A percentile compares a stretch with the other conserved stretches of the same genome.
Conservation (phyloP, 1,140 invertebrate genomes). For the Teleopsis dalmanni region DNA sequence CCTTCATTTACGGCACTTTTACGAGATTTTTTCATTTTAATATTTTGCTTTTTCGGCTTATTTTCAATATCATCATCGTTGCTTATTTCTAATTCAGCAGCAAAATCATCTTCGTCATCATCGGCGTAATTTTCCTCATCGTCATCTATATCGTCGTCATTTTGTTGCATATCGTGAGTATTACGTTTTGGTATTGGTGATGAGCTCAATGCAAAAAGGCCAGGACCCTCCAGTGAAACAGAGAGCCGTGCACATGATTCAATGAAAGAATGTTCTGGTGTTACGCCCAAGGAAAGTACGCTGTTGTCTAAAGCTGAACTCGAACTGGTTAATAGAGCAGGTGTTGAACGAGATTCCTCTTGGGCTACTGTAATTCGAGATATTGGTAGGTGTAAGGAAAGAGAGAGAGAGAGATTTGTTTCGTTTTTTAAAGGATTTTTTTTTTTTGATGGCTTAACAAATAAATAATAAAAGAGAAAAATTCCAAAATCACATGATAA, state of each 20-base stretch:
- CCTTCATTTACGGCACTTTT: constrained; percentile 15
- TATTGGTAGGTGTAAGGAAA: constrained; percentile 8
- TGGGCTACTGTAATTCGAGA: constrained; percentile 43
- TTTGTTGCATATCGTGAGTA: constrained; percentile 15
- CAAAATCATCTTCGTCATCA: constrained; percentile 18
- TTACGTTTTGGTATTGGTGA: constrained; percentile 33
- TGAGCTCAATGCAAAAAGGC: constrained; percentile 38
- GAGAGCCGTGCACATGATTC: constrained; percentile 79
- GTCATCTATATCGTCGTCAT: constrained; percentile 33
- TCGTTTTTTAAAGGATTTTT: not conserved
- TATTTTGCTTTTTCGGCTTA: constrained; percentile 6
- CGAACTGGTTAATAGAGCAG: constrained; percentile 61
- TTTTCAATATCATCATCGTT: constrained; percentile 8
- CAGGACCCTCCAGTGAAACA: constrained; percentile 66
- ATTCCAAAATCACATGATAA: not conserved
- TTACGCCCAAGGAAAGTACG: constrained; percentile 62
- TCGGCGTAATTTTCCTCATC: constrained; percentile 12
- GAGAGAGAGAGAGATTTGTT: too few species aligned
- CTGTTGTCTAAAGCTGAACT: constrained; percentile 48
- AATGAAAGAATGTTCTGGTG: constrained; percentile 73
- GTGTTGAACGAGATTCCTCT: constrained; percentile 81
- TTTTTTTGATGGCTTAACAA: not conserved
- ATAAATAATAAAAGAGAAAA: not conserved
- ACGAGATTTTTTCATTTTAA: constrained; percentile 15
- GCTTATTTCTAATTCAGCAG: constrained; percentile 9